These are phyloP conservation scores for Phrynocephalus vlangalii DNA, from an alignment of 2,797 vertebrate species.

Conservation along the genomic window DNA sequence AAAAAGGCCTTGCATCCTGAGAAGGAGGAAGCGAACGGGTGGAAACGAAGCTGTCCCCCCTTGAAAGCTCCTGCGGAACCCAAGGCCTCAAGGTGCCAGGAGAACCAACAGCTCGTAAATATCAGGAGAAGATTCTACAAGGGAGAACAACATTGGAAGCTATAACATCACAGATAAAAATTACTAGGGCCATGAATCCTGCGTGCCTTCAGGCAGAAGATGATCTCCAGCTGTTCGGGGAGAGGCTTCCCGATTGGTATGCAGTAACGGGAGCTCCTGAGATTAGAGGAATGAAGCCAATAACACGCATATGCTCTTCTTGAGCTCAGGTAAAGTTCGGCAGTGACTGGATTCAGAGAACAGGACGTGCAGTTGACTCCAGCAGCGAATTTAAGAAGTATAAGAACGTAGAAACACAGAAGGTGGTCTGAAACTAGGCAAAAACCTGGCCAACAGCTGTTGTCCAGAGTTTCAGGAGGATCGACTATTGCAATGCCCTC, in stretches of 20 bases:
- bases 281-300: background rate
- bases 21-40: background rate
- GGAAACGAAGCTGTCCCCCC: background rate
- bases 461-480: too few relatives aligned
- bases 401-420: too few relatives aligned
- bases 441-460: too few relatives aligned
- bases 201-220: background rate
- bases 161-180: background rate
- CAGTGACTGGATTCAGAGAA: background rate
- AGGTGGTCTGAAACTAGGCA: too few relatives aligned
- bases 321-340: background rate
- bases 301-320: background rate
- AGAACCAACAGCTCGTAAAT: constrained; percentile 6
- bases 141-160: constrained; percentile 6
- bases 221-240: constrained; percentile 12
- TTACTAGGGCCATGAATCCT: background rate
- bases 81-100: background rate
- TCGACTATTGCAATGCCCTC: too few relatives aligned
- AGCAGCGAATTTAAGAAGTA: too few relatives aligned
- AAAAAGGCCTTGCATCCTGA: background rate
- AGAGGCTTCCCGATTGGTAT: background rate
- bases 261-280: background rate
- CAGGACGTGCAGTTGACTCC: too few relatives aligned
- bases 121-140: background rate
- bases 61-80: background rate